phyloP scores from a whole-genome alignment of 2,797 vertebrate species.

The Heliangelus exortis region DNA sequence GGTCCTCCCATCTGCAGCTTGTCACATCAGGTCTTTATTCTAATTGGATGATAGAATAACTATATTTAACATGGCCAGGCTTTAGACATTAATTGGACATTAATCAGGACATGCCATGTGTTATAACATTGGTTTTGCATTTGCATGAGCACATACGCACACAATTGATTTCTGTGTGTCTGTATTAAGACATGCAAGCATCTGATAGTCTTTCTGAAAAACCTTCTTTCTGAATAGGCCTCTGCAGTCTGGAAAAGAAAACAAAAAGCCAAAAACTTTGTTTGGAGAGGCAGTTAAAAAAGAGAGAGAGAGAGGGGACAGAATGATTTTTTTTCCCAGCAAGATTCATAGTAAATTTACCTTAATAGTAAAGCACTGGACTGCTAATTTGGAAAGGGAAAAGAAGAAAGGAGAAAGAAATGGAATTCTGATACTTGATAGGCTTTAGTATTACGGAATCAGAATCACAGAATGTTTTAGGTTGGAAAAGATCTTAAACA shows the following conservation, averaged over 20 bases:
- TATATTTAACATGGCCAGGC: not conserved
- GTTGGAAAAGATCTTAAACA: too few species aligned
- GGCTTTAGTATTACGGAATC: not conserved
- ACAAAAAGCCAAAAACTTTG: not conserved
- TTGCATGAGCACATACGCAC: not conserved
- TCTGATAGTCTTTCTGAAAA: not conserved
- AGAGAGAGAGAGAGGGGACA: not conserved
- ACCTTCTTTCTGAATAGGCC: not conserved
- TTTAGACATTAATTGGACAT: not conserved
- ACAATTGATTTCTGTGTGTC: not conserved
- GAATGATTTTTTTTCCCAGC: not conserved
- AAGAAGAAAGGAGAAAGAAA: not conserved
- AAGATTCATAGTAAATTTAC: not conserved
- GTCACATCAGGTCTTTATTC: not conserved
- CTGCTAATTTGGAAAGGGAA: not conserved
- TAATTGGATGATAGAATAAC: not conserved
- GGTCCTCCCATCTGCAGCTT: not conserved
- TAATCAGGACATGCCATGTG: not conserved
- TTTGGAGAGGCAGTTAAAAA: not conserved
- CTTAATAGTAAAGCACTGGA: not conserved
- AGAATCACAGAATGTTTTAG: too few species aligned
- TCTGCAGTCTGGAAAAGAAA: not conserved
- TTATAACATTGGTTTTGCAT: not conserved
- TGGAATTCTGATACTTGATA: not conserved
- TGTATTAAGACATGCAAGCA: not conserved